Conservation (phyloP, 1,140 invertebrate genomes). For the Drosophila azteca region DNA sequence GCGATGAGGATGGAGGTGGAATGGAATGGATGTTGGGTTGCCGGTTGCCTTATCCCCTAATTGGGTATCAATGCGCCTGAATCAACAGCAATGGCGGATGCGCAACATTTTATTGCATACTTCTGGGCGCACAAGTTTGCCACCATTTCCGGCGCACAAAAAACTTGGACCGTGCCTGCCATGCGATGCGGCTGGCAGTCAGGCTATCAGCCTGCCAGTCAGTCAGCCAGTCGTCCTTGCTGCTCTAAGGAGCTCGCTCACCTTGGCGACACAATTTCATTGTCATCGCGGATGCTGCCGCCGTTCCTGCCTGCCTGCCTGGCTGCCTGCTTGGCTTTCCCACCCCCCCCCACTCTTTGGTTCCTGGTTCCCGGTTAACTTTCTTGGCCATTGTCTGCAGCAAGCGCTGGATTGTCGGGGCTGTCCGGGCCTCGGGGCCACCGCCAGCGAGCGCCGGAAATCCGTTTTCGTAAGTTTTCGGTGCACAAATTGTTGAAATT, state of each 20-base stretch:
- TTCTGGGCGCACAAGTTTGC: constrained; percentile 51
- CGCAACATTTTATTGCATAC: constrained; percentile 81
- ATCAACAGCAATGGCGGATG: constrained; percentile 64
- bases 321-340: not conserved
- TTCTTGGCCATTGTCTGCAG: constrained; percentile 74
- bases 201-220: no score
- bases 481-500: constrained; percentile 80
- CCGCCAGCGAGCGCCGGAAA: constrained; percentile 47
- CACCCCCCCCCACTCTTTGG: not conserved
- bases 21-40: not conserved
- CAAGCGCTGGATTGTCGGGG: constrained; percentile 41
- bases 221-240: constrained; percentile 5
- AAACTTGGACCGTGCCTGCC: constrained; percentile 38
- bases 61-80: constrained; percentile 80
- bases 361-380: constrained; percentile 60
- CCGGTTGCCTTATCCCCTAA: constrained; percentile 72
- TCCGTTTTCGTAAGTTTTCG: constrained; percentile 75
- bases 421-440: constrained; percentile 14
- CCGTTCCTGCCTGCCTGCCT: not conserved
- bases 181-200: not conserved
- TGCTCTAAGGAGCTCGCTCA: constrained; percentile 27
- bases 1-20: no score
- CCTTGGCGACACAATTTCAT: constrained; percentile 68
- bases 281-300: constrained; percentile 52
- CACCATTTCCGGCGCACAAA: constrained; percentile 54